phyloP scores from a whole-genome alignment of 2,888 invertebrate genomes.

The Lutraria lutraria region DNA sequence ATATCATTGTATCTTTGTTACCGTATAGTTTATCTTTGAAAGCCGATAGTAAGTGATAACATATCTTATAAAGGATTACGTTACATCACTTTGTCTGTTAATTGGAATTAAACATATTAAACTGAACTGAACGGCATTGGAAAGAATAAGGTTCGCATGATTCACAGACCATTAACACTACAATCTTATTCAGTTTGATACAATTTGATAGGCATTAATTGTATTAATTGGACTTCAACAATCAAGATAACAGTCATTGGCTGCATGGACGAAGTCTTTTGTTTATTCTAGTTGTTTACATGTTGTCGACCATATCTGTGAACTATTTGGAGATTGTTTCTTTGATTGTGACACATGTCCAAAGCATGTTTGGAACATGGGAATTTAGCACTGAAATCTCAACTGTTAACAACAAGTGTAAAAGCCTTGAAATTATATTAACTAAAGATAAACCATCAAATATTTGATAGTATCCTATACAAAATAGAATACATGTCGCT shows the following conservation, averaged over 20 bases:
- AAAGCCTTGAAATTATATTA: slow-evolving; percentile 11
- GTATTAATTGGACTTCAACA: slow-evolving; percentile 19
- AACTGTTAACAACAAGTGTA: slow-evolving; percentile 11
- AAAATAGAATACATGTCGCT: slow-evolving; percentile 3
- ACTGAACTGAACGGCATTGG: slow-evolving; percentile 27
- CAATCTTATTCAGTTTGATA: slow-evolving; percentile 52
- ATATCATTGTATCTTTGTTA: slow-evolving; percentile 7
- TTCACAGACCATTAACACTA: slow-evolving; percentile 58
- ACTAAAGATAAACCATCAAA: background rate
- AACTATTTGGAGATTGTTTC: slow-evolving; percentile 9
- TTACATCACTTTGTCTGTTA: slow-evolving; percentile 58
- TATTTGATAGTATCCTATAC: background rate
- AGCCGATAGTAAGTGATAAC: slow-evolving; percentile 32
- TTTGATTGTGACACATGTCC: slow-evolving; percentile 34
- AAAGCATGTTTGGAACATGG: slow-evolving; percentile 31
- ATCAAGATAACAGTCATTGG: slow-evolving; percentile 4
- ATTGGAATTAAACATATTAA: slow-evolving; percentile 41
- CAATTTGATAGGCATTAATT: slow-evolving; percentile 45
- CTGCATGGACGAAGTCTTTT: background rate
- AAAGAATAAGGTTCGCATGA: slow-evolving; percentile 33
- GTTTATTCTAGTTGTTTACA: background rate
- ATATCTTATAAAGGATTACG: slow-evolving; percentile 49
- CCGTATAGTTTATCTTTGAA: slow-evolving; percentile 22
- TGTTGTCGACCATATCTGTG: slow-evolving; percentile 26
- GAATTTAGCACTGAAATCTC: background rate